Evolutionary conservation across 2,113 vertebrate genomes (phyloP).

Genomic region (Uria aalge): DNA sequence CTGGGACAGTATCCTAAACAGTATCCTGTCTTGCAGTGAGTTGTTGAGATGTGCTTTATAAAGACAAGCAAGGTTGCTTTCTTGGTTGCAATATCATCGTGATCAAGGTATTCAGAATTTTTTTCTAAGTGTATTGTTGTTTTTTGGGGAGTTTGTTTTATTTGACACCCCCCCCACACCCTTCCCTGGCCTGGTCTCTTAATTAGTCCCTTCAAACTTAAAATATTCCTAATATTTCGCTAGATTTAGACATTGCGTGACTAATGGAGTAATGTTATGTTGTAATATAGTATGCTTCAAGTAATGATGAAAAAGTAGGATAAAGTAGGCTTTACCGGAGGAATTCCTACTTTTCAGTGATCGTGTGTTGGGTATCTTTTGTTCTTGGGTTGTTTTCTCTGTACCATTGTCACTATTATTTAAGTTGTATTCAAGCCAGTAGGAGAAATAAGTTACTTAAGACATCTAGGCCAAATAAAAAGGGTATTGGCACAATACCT

Average conservation of each 20-base stretch:
- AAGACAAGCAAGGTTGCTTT: background rate
- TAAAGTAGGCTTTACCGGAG: background rate
- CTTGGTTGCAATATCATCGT: background rate
- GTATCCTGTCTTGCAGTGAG: rapidly evolving
- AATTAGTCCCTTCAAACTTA: background rate
- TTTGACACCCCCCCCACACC: too few relatives aligned
- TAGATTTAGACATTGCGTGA: background rate
- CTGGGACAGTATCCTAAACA: background rate
- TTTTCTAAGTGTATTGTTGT: background rate
- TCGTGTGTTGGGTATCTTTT: background rate
- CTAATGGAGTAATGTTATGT: background rate
- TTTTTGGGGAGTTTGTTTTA: background rate
- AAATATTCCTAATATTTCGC: background rate
- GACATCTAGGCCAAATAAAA: background rate
- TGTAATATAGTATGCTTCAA: background rate
- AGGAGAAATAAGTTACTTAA: background rate
- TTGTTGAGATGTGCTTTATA: background rate
- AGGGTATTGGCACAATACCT: background rate
- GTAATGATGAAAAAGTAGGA: background rate
- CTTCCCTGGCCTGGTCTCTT: rapidly evolving
- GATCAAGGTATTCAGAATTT: background rate
- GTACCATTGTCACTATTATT: background rate
- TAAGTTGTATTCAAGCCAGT: background rate
- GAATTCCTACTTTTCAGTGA: background rate
- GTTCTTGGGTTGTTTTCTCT: background rate